These are phyloP conservation scores for Dichetophora obliterata DNA, from an alignment of 2,888 invertebrate genomes.

Conservation along the genomic window DNA sequence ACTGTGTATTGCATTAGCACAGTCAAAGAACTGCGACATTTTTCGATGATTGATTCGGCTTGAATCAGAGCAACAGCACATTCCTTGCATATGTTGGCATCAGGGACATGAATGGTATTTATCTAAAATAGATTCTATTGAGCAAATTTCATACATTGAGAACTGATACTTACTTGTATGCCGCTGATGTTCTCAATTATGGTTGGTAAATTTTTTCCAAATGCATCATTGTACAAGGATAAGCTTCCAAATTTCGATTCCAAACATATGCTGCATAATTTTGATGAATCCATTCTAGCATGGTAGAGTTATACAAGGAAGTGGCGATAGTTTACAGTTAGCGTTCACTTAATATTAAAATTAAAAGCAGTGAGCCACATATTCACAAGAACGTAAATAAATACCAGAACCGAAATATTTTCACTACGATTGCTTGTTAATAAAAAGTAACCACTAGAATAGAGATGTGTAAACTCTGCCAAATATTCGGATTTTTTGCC, in stretches of 20 bases:
- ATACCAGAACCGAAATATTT: too few relatives aligned
- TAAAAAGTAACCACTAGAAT: too few relatives aligned
- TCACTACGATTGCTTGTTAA: too few relatives aligned
- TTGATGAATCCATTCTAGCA: background rate
- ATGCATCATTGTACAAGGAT: background rate
- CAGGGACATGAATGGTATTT: background rate
- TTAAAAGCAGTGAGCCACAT: too few relatives aligned
- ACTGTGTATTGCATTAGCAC: background rate
- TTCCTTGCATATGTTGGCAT: constrained; percentile 28
- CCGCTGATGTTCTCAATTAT: constrained; percentile 32
- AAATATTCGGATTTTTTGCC: too few relatives aligned
- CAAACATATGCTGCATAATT: constrained; percentile 19
- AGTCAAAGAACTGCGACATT: constrained; percentile 18
- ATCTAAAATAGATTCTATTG: background rate
- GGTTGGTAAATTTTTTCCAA: constrained; percentile 10
- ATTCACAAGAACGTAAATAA: background rate
- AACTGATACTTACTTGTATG: constrained; percentile 23
- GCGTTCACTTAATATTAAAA: too few relatives aligned
- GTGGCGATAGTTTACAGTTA: too few relatives aligned
- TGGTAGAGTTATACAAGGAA: too few relatives aligned
- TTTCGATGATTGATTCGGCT: constrained; percentile 32
- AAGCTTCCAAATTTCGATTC: background rate
- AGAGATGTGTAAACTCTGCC: too few relatives aligned
- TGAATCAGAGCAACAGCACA: constrained; percentile 36
- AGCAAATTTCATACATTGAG: background rate